A percentile compares a stretch with the other conserved stretches of the same genome.
Conservation (phyloP, 1,140 invertebrate species). For the Meloidogyne hapla region DNA sequence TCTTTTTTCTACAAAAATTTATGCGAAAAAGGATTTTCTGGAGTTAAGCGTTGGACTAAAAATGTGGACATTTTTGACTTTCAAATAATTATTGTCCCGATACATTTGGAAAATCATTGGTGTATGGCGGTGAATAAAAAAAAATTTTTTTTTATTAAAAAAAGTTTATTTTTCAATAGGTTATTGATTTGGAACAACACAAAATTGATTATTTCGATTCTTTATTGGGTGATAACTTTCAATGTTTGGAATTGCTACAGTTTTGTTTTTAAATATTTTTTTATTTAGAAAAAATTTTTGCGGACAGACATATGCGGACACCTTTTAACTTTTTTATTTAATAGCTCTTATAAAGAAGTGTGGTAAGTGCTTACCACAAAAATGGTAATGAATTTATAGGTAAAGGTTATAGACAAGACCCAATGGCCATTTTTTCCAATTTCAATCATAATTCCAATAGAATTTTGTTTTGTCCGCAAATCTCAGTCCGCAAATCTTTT, state of each 20-base stretch:
- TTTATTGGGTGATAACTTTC: slow-evolving; percentile 78
- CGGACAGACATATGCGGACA: too few species aligned
- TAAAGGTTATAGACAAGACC: too few species aligned
- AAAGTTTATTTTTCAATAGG: slow-evolving; percentile 62
- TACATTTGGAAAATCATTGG: slow-evolving; percentile 94
- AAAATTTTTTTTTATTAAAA: not conserved
- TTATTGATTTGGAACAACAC: slow-evolving; percentile 81
- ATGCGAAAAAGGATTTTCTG: slow-evolving; percentile 73
- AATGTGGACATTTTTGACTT: slow-evolving; percentile 84
- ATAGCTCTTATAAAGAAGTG: too few species aligned
- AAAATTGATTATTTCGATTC: slow-evolving; percentile 85
- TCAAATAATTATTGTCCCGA: slow-evolving; percentile 82
- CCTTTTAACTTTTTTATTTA: too few species aligned
- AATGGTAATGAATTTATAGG: too few species aligned
- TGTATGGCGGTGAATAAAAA: slow-evolving; percentile 78
- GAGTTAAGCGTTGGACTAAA: slow-evolving; percentile 81
- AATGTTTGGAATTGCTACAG: slow-evolving; percentile 70
- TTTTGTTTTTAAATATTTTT: slow-evolving; percentile 22
- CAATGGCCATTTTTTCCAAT: too few species aligned
- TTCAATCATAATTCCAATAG: too few species aligned
- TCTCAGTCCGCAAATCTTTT: too few species aligned
- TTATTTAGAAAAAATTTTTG: not conserved
- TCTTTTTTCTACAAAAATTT: slow-evolving; percentile 93
- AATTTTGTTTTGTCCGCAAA: too few species aligned
- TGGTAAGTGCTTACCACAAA: too few species aligned